Percentiles rank a stretch among this genome's conserved stretches.
These are phyloP conservation scores for Euwallacea fornicatus DNA, from an alignment of 1,140 invertebrate species.

Conservation along the genomic window DNA sequence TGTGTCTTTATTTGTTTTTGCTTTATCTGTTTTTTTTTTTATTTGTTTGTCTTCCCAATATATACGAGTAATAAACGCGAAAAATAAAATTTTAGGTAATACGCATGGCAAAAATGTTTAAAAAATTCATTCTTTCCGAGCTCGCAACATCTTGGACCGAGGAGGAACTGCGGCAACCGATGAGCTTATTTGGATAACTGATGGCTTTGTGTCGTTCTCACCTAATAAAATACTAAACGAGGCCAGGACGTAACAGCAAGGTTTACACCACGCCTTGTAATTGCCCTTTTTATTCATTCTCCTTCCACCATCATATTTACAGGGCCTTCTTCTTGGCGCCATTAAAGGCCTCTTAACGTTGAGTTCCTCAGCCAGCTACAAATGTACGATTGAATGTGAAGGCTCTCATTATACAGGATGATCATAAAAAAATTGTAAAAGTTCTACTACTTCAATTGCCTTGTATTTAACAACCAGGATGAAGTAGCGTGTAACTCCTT, in stretches of 20 bases:
- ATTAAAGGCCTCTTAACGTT: constrained; percentile 74
- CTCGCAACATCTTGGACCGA: too few species aligned
- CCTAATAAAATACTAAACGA: constrained; percentile 60
- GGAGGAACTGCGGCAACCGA: too few species aligned
- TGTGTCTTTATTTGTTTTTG: too few species aligned
- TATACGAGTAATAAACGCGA: too few species aligned
- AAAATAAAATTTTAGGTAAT: too few species aligned
- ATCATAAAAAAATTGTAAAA: not conserved
- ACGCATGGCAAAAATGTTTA: too few species aligned
- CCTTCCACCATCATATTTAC: constrained; percentile 52
- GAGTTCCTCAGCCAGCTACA: constrained; percentile 65
- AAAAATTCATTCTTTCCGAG: too few species aligned
- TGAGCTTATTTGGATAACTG: too few species aligned
- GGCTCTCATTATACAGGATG: not conserved
- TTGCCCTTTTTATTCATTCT: constrained; percentile 57
- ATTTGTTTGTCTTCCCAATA: too few species aligned
- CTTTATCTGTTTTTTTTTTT: too few species aligned
- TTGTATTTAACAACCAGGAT: not conserved
- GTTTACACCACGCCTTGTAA: constrained; percentile 61
- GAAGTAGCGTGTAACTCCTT: too few species aligned
- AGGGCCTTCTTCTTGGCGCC: constrained; percentile 67
- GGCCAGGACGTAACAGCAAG: constrained; percentile 64
- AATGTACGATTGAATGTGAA: not conserved
- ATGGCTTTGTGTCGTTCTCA: constrained; percentile 21
- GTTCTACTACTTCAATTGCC: not conserved